Evolutionary conservation across 2,113 vertebrate species (phyloP).

Genomic region (Thunnus maccoyii): DNA sequence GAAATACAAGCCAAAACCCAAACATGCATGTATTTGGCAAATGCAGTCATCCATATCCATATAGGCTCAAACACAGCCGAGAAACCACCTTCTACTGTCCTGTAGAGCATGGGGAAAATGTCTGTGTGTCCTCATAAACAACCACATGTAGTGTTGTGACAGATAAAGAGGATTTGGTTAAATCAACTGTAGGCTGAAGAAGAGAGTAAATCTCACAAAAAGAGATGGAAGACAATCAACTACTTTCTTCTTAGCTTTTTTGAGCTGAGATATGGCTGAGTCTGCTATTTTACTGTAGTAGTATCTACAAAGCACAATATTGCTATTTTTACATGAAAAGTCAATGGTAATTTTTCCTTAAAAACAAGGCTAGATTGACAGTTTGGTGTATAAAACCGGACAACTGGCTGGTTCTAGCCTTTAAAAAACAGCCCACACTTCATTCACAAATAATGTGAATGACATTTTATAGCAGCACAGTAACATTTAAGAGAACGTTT

Average conservation of each 20-base stretch:
- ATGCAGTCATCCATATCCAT: conserved; percentile 38
- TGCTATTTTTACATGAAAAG: background rate
- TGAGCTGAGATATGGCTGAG: conserved; percentile 12
- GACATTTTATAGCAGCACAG: conserved; percentile 11
- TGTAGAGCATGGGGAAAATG: background rate
- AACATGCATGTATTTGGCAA: conserved; percentile 70
- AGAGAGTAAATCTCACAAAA: conserved; percentile 27
- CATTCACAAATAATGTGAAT: background rate
- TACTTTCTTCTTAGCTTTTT: background rate
- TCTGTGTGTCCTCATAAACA: conserved; percentile 25
- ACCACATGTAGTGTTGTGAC: conserved; percentile 27
- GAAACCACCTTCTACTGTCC: conserved; percentile 13
- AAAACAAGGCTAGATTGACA: background rate
- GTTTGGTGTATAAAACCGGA: background rate
- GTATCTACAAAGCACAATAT: conserved; percentile 21
- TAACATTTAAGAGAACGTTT: conserved; percentile 6
- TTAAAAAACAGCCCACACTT: conserved; percentile 9
- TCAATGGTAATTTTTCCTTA: conserved; percentile 21
- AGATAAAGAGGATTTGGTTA: conserved; percentile 42
- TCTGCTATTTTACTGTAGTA: conserved; percentile 20
- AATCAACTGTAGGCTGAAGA: conserved; percentile 37
- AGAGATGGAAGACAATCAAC: conserved; percentile 31
- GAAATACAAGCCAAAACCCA: conserved; percentile 57
- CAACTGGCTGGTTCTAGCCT: conserved; percentile 3
- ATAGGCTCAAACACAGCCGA: conserved; percentile 8